A percentile compares a stretch with the other conserved stretches of the same genome.
phyloP scores from a whole-genome alignment of 2,888 invertebrate genomes.

The Coenonympha glycerion region DNA sequence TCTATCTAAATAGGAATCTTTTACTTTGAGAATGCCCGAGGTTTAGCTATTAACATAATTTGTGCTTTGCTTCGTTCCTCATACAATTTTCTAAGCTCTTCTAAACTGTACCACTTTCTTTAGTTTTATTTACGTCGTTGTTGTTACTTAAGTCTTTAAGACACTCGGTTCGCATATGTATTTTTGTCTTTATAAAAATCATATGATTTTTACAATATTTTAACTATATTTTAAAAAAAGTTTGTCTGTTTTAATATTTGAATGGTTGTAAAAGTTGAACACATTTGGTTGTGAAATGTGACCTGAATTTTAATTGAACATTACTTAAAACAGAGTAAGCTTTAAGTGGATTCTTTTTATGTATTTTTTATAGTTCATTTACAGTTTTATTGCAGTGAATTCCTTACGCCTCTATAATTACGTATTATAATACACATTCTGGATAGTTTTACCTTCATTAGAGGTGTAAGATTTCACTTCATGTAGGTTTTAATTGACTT shows the following conservation, averaged over 20 bases:
- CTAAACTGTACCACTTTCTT: conserved; percentile 14
- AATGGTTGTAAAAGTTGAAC: neutral
- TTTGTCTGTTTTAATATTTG: neutral
- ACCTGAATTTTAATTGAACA: conserved; percentile 23
- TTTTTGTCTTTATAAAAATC: too few species aligned
- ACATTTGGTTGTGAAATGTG: conserved; percentile 9
- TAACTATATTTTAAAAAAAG: too few species aligned
- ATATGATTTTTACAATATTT: too few species aligned
- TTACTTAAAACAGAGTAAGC: conserved; percentile 8
- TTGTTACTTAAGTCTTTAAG: neutral
- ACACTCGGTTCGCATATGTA: too few species aligned
- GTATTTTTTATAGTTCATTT: neutral
- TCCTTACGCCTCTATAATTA: neutral
- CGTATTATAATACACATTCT: too few species aligned
- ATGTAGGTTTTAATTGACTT: too few species aligned
- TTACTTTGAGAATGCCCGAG: conserved; percentile 31
- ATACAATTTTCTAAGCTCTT: conserved; percentile 15
- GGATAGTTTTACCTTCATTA: neutral
- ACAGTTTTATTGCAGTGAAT: neutral
- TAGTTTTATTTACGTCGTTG: conserved; percentile 1
- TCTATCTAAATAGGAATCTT: conserved; percentile 48
- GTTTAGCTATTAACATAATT: conserved; percentile 21
- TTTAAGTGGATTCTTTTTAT: neutral
- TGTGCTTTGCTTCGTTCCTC: conserved; percentile 15
- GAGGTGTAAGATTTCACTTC: too few species aligned